Base-by-base conservation (phyloP, 2,113 vertebrate genomes). In the Macroglossus sobrinus region DNA sequence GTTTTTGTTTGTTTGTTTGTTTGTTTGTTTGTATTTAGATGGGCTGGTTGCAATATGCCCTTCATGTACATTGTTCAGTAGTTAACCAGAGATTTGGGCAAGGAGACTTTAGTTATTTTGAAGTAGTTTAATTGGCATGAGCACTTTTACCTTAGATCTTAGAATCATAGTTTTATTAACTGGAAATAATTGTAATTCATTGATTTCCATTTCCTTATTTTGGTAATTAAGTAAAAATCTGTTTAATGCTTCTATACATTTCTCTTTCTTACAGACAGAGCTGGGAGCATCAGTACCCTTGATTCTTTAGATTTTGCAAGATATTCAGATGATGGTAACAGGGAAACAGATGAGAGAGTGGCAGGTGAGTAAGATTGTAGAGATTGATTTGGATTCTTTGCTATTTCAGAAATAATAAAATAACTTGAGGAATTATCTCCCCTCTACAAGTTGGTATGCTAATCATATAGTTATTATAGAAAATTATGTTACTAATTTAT, bases 301-400 rank as follows among this genome's bases (percentile, higher is more conserved):
- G 99, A 99, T 98, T 99, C 99, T 84, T 98, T 99, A 98, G 99
- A 99, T 98, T 99, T 99, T 98, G 99, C 99, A 94, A 99, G 99
- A 96, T 99, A 99, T 94, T 99, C 99, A 59, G 99, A 99, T 97
- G 99, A 99, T 89, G 99, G 99, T 96, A 99, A 99, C 98, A 98
- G 99, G 92, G 99, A 99, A 98, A 98, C 99, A 0, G 99, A 99
- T 0, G 99, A 99, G 97, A 99, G 99, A 97, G 99, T 99, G 95
- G 99, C 99, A 98, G 99, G 99, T 99, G 99, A 99, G 98, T 98
- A 95, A 84, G 43, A 75, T 75, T 92, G 13, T 86, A 11, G 40
- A 86, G 75, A 90, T 38, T 88, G 59, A 61, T 68, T 74, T 80
- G 86, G 50, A 97, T 69, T 93, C 15, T 53, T 15, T 91, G 40